These are phyloP conservation scores for Motacilla alba DNA, from an alignment of 2,113 vertebrate genomes.

Conservation along the genomic window DNA sequence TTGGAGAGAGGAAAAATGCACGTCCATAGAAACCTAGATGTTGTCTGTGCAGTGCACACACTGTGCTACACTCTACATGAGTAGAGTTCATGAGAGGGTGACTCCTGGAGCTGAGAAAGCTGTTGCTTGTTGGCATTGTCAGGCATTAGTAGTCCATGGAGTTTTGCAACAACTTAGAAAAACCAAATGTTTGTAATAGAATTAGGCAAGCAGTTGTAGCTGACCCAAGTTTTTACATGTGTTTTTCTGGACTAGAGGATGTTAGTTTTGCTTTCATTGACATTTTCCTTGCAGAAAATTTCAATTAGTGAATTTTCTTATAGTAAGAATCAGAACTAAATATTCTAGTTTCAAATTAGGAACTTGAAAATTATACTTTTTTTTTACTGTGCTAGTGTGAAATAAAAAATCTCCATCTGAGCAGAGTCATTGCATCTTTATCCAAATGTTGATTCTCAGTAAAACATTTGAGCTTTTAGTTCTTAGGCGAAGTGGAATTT, in stretches of 20 bases:
- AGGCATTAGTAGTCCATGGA: neutral
- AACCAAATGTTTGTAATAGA: neutral
- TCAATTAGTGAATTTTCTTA: neutral
- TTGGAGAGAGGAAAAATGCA: neutral
- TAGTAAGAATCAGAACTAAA: neutral
- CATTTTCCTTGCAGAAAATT: neutral
- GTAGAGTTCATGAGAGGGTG: neutral
- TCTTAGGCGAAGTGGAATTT: neutral
- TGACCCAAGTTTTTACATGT: neutral
- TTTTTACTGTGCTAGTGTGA: neutral
- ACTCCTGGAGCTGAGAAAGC: neutral
- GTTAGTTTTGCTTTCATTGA: neutral
- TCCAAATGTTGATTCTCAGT: neutral
- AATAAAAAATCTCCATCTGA: neutral
- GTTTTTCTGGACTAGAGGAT: neutral
- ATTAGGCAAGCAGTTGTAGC: neutral
- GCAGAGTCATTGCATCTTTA: neutral
- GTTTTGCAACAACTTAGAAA: neutral
- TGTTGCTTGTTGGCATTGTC: neutral
- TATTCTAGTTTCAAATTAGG: neutral
- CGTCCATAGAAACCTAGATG: neutral
- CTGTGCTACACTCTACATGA: accelerated
- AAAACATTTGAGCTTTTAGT: neutral
- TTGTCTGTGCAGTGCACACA: too few relatives aligned
- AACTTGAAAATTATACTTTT: neutral